phyloP scores from a whole-genome alignment of 2,113 vertebrate species.

The Siphamia tubifer region DNA sequence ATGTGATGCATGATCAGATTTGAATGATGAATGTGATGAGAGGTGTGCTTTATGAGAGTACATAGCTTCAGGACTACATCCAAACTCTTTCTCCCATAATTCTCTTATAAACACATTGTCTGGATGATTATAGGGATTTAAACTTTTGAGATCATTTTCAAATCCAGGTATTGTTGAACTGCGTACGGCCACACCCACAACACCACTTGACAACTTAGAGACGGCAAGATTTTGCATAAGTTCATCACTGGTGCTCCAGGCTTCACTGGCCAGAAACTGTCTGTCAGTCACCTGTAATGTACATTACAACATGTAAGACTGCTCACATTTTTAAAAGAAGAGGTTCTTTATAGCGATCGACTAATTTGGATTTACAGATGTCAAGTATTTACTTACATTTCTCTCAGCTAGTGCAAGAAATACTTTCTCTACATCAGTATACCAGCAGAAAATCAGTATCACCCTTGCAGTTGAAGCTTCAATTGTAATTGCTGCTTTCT shows the following conservation, averaged over 20 bases:
- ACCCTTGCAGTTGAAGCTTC: constrained; percentile 65
- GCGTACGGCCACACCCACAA: constrained; percentile 74
- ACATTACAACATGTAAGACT: too few relatives aligned
- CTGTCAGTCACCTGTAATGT: constrained; percentile 61
- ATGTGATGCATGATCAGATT: not conserved
- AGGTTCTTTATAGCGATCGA: not conserved
- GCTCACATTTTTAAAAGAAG: too few relatives aligned
- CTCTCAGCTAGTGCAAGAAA: constrained; percentile 61
- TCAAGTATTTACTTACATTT: constrained; percentile 53
- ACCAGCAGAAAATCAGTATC: constrained; percentile 73
- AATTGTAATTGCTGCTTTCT: constrained; percentile 46
- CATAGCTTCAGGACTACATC: constrained; percentile 40
- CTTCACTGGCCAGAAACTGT: constrained; percentile 77
- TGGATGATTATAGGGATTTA: constrained; percentile 58
- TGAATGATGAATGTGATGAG: not conserved
- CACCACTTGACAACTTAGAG: constrained; percentile 53
- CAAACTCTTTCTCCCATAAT: constrained; percentile 72
- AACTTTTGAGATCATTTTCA: constrained; percentile 50
- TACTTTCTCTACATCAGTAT: constrained; percentile 57
- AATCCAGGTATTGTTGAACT: constrained; percentile 71
- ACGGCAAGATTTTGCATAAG: constrained; percentile 54
- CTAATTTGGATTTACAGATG: too few relatives aligned
- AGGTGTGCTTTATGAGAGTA: too few relatives aligned
- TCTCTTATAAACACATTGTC: constrained; percentile 51
- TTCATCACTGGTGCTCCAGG: constrained; percentile 72